Evolutionary conservation across 1,140 invertebrate genomes (phyloP).

Genomic region (Drosophila pallidifrons): DNA sequence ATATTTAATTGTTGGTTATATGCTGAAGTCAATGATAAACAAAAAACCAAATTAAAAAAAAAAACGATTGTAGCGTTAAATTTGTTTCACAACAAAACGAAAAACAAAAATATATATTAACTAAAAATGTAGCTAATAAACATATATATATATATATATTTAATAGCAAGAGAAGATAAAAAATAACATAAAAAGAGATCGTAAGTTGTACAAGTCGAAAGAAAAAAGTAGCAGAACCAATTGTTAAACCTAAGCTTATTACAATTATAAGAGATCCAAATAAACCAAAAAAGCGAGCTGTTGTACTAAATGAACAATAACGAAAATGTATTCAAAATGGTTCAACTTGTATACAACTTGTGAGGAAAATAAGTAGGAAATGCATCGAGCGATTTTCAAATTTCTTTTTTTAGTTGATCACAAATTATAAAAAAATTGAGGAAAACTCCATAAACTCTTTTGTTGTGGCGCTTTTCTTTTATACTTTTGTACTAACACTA

Average conservation of each 20-base stretch:
- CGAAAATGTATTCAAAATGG: slow-evolving; percentile 15
- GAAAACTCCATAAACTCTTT: slow-evolving; percentile 38
- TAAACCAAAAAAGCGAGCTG: slow-evolving; percentile 63
- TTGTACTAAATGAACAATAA: slow-evolving; percentile 82
- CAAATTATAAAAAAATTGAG: slow-evolving; percentile 5
- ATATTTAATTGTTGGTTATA: slow-evolving; percentile 75
- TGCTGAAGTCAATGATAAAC: slow-evolving; percentile 66
- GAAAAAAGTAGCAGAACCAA: slow-evolving; percentile 76
- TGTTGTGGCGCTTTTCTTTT: slow-evolving; percentile 68
- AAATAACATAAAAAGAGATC: slow-evolving; percentile 47
- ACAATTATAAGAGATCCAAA: slow-evolving; percentile 48
- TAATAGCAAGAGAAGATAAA: slow-evolving; percentile 21
- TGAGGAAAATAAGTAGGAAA: slow-evolving; percentile 1
- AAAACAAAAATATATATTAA: slow-evolving; percentile 60
- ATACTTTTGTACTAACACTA: slow-evolving; percentile 75
- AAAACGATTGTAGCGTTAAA: slow-evolving; percentile 70
- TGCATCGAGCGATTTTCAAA: slow-evolving; percentile 4
- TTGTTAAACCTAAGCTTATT: slow-evolving; percentile 78
- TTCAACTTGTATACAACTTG: slow-evolving; percentile 5
- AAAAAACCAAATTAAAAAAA: slow-evolving; percentile 16
- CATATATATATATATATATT: slow-evolving; percentile 43
- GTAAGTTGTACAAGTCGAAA: slow-evolving; percentile 64
- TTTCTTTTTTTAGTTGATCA: slow-evolving; percentile 15
- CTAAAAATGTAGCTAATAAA: slow-evolving; percentile 70
- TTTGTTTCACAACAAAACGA: slow-evolving; percentile 60